phyloP scores from a whole-genome alignment of 2,888 invertebrate genomes.

The Caenorhabditis angaria region DNA sequence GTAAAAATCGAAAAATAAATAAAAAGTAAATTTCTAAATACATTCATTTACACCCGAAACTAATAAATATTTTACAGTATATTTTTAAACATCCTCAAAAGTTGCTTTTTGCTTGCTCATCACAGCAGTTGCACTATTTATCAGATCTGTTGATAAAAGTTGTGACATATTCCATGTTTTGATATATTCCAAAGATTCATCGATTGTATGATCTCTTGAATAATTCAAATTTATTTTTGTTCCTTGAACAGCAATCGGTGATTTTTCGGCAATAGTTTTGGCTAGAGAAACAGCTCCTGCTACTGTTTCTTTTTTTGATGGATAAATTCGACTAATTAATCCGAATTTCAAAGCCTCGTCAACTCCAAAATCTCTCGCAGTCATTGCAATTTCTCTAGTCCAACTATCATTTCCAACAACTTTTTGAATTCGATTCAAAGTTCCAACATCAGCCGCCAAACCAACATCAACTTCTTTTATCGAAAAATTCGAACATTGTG shows the following conservation, averaged over 20 bases:
- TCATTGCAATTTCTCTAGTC: slow-evolving; percentile 86
- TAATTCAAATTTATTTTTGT: slow-evolving; percentile 83
- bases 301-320: slow-evolving; percentile 23
- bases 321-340: slow-evolving; percentile 42
- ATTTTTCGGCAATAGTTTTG: slow-evolving; percentile 83
- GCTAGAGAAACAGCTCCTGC: slow-evolving; percentile 77
- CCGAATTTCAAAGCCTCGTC: slow-evolving; percentile 57
- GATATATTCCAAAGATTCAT: slow-evolving; percentile 88
- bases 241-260: slow-evolving; percentile 92
- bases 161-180: slow-evolving; percentile 85
- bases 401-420: slow-evolving; percentile 86
- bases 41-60: slow-evolving; percentile 3
- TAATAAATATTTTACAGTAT: background rate
- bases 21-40: background rate
- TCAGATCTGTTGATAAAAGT: slow-evolving; percentile 87
- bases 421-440: slow-evolving; percentile 90
- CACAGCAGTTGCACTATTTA: slow-evolving; percentile 82
- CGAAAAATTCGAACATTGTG: slow-evolving; percentile 88
- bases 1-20: too few species aligned
- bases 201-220: slow-evolving; percentile 86
- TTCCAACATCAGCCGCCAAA: slow-evolving; percentile 93
- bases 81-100: slow-evolving; percentile 52
- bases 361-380: slow-evolving; percentile 84
- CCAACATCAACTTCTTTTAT: slow-evolving; percentile 86
- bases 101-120: slow-evolving; percentile 55